Base-by-base conservation (phyloP, 2,113 vertebrate species). In the Calonectris borealis region DNA sequence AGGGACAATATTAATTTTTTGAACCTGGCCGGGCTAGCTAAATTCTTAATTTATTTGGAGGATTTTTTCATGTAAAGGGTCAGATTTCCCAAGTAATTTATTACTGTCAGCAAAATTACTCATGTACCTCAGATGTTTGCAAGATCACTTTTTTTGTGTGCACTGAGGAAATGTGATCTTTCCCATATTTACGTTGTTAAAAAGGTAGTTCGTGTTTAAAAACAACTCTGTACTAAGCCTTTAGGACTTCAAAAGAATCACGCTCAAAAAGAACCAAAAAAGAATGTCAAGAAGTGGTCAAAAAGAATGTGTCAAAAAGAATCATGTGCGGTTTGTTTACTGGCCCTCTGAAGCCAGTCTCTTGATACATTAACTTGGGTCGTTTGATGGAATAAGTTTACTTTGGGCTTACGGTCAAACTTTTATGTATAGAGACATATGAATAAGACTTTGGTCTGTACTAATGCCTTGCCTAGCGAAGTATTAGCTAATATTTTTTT, bases 21-120 rank as follows among this genome's bases (percentile, higher is more conserved):
- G 65, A 96, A 71, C 72, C 78, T 97, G 91, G 64, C 83, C 85
- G 55, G 48, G 69, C 57, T 90, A 97, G 73, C 76, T 86, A 91
- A 93, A 93, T 92, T 89, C 48, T 65, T 91, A 83, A 86, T 94
- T 94, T 97, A 94, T 91, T 97, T 18, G 12, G 29, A 83, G 34
- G 93, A 93, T 78, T 91, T 96, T 90, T 91, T 95, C 15, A 77
- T 66, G 20, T 62, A 72, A 91, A 83, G 61, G 38, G 16, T 94
- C 48, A 65, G 38, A 86, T 92, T 91, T 75, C 76, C 65, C 1
- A 4, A 86, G 58, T 58, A 75, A 38, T 83, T 80, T 61, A 19
- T 87, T 94, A 51, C 65, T 94, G 48, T 58, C 55, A 49, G 57
- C 93, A 65, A 76, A 86, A 77, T 76, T 80, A 64, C 49, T 91